phyloP scores from a whole-genome alignment of 2,888 invertebrate species.

The Arge pagana region DNA sequence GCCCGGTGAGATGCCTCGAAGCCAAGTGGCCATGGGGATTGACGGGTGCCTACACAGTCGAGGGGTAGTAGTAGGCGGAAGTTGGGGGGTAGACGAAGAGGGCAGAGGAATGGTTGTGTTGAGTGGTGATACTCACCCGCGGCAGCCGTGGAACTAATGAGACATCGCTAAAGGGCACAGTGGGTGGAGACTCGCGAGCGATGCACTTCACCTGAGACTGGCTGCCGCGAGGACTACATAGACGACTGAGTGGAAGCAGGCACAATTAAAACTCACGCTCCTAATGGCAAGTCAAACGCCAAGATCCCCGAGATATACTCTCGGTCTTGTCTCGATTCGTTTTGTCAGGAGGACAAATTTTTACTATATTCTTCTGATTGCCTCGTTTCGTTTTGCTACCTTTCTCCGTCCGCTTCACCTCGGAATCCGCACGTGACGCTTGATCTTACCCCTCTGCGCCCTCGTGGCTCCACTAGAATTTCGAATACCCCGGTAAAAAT shows the following conservation, averaged over 20 bases:
- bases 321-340: slow-evolving; percentile 20
- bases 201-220: slow-evolving; percentile 57
- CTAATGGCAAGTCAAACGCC: slow-evolving; percentile 60
- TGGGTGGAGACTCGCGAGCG: slow-evolving; percentile 30
- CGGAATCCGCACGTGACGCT: too few relatives aligned
- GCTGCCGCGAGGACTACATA: slow-evolving; percentile 49
- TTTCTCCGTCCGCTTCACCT: too few relatives aligned
- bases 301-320: slow-evolving; percentile 55
- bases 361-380: not conserved
- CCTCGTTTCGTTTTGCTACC: not conserved
- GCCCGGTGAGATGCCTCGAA: too few relatives aligned
- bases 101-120: slow-evolving; percentile 28
- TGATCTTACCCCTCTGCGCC: too few relatives aligned
- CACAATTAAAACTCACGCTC: slow-evolving; percentile 59
- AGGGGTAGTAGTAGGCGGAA: slow-evolving; percentile 30
- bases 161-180: slow-evolving; percentile 59
- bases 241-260: slow-evolving; percentile 47
- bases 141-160: slow-evolving; percentile 59
- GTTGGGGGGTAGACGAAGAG: slow-evolving; percentile 27
- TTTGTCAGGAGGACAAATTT: not conserved
- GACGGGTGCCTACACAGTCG: slow-evolving; percentile 29
- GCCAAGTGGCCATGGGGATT: slow-evolving; percentile 48
- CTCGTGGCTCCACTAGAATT: too few relatives aligned
- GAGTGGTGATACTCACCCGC: slow-evolving; percentile 50
- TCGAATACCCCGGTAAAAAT: too few relatives aligned